Evolutionary conservation across 2,888 invertebrate genomes (phyloP), one percentile per base, ranked within the genome.

Genomic region (Myathropa florea): DNA sequence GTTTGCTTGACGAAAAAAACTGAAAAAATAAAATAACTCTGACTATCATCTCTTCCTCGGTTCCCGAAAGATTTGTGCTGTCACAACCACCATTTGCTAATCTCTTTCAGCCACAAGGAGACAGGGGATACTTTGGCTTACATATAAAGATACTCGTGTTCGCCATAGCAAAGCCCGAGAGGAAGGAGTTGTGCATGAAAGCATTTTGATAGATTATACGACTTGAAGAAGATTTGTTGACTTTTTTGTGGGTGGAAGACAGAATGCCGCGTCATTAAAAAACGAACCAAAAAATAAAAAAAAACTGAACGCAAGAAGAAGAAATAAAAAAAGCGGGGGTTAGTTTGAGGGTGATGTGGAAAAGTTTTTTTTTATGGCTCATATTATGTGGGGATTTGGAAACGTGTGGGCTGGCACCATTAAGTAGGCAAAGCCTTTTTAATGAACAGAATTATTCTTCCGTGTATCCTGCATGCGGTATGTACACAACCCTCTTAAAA

Each of bases 131-230:
- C 71, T 83, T 64, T 33, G 65, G 79, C 70, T 83, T 76, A 78
- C 78, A 78, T 63, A 63, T 18, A 39, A 39, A 39, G 39, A 39
- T 39, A 14, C 39, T 33, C 39, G 39, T n/a, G 39, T 39, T 4
- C 36, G 7, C 14, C 36, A 36, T 36, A 10, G 36, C 10, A 36
- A 14, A 36, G n/a, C n/a, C 46, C 46, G 18, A 7, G 33, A 33
- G 60, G 33, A 60, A 80, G 76, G 79, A 76, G 80, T 75, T 71
- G 46, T 46, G 72, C 68, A 81, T 71, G 72, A 72, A 84, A 73
- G 77, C 67, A 68, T 81, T 85, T 85, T 85, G 77, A 82, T 70
- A 82, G 85, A 82, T 73, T 63, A 72, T 72, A 77, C 71, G 81
- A 84, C 81, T 75, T 75, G 63, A 36, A 64, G 53, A 70, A 76